Base-by-base conservation (phyloP, 2,113 vertebrate genomes). In the Polypterus bichir region DNA sequence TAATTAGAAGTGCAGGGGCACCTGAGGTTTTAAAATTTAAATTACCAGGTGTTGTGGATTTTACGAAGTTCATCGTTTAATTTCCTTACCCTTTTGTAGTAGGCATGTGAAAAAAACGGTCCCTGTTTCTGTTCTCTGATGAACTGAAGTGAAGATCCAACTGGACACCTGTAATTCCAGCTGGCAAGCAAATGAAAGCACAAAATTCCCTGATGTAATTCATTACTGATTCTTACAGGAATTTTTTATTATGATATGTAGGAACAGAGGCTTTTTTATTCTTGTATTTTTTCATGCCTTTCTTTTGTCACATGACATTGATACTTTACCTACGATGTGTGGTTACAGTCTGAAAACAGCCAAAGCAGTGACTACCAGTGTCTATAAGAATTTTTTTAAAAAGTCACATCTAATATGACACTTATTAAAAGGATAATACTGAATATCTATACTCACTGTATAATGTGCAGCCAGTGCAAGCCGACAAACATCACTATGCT, bases 61-160 rank as follows among this genome's bases (percentile, higher is more conserved):
- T 58, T 58, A 44, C 9, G 46, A 6, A 44, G 56, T 58, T 60
- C 60, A 64, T 63, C 69, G 62, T 69, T 57, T 75, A 76, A 81
- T 70, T 71, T 70, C 74, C 73, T 76, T 80, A 73, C 73, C 60
- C 59, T 63, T 58, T 65, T 64, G 66, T 70, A 69, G 66, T 52
- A 67, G 66, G 62, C 57, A 56, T 69, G 51, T 55, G 51, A 10
- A 61, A 62, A 27, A 62, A 60, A 70, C 57, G 59, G 49, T 64
- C 27, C 11, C 65, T 64, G 61, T 27, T 27, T 27, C 64, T 47
- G 46, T 49, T 63, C 48, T 53, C 64, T 68, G 62, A 44, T 47
- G 45, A 51, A 49, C 57, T 61, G 71, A 68, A 54, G 27, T 59
- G 58, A 63, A 58, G 8, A 60, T 48, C 54, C 53, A 54, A 47